Evolutionary conservation across 2,888 invertebrate genomes (phyloP).

Genomic region (Drosophila lutescens): DNA sequence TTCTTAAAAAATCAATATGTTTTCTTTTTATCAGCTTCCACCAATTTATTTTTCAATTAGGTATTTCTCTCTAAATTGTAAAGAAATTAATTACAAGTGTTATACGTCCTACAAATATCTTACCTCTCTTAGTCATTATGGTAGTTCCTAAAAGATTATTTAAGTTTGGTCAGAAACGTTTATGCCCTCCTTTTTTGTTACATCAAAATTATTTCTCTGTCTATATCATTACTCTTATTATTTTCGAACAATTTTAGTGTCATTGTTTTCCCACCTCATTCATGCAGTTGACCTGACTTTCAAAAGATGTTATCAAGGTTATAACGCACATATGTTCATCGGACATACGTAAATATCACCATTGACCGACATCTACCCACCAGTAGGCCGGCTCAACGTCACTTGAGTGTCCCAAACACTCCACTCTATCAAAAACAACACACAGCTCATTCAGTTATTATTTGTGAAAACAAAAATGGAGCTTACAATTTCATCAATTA

Average conservation of each 20-base stretch:
- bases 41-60: too few species aligned
- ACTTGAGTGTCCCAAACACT: slow-evolving; percentile 31
- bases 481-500: slow-evolving; percentile 29
- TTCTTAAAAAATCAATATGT: neutral
- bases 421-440: slow-evolving; percentile 33
- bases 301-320: slow-evolving; percentile 26
- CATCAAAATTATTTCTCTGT: neutral
- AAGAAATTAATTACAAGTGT: too few species aligned
- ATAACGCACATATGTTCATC: slow-evolving; percentile 8
- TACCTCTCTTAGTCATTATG: neutral
- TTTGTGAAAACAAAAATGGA: slow-evolving; percentile 20
- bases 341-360: neutral
- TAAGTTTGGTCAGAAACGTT: too few species aligned
- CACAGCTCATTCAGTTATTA: slow-evolving; percentile 27
- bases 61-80: too few species aligned
- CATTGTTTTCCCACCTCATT: slow-evolving; percentile 4
- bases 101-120: too few species aligned
- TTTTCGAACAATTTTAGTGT: neutral
- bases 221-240: neutral
- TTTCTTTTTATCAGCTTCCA: neutral
- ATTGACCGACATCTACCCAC: slow-evolving; percentile 30
- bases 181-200: too few species aligned
- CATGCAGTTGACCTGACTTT: slow-evolving; percentile 8
- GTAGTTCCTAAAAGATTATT: neutral
- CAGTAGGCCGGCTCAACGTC: slow-evolving; percentile 34